Evolutionary conservation across 2,888 invertebrate species (phyloP).

Genomic region (Plagodis pulveraria): DNA sequence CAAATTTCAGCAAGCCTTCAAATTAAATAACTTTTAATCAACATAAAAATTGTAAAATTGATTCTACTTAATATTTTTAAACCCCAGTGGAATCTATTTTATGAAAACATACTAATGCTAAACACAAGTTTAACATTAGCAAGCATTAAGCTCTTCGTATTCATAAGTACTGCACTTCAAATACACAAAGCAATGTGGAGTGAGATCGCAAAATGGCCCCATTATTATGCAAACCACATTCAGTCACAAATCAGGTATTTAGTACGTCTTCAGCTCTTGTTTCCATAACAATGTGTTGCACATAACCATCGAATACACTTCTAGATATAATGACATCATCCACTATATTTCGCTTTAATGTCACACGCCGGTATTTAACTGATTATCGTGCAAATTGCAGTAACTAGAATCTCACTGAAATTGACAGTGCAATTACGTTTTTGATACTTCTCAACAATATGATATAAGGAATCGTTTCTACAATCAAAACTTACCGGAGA

Average conservation of each 20-base stretch:
- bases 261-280: not conserved
- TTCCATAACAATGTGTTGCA: constrained; percentile 2
- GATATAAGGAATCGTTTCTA: not conserved
- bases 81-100: not conserved
- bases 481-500: constrained; percentile 70
- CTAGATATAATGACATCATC: constrained; percentile 26
- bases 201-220: constrained; percentile 23
- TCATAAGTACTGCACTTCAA: constrained; percentile 42
- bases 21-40: too few relatives aligned
- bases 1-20: too few relatives aligned
- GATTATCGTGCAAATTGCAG: constrained; percentile 11
- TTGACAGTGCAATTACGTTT: constrained; percentile 10
- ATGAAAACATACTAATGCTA: constrained; percentile 27
- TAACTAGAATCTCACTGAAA: constrained; percentile 6
- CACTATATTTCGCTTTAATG: constrained; percentile 19
- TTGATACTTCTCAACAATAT: not conserved
- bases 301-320: constrained; percentile 21
- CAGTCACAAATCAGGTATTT: constrained; percentile 5
- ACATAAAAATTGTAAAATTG: not conserved
- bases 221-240: constrained; percentile 25
- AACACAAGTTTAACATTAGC: constrained; percentile 20
- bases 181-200: constrained; percentile 32
- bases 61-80: too few relatives aligned
- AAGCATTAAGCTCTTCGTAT: constrained; percentile 43
- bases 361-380: constrained; percentile 10